Conservation (phyloP, 2,797 vertebrate species). For the Mastacembelus armatus region DNA sequence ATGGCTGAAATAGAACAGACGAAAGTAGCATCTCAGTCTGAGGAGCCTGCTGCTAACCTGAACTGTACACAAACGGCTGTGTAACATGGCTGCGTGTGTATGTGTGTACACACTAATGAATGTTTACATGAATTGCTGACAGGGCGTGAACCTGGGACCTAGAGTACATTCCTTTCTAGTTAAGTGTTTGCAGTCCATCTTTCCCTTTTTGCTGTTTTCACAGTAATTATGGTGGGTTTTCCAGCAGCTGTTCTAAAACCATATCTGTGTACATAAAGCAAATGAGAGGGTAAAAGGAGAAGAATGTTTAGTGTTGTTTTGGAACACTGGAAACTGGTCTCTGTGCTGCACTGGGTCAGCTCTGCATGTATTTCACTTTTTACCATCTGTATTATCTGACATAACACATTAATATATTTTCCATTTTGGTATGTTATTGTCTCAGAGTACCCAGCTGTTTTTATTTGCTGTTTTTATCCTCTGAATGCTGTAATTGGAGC, state of each 20-base stretch:
- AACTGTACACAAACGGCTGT: neutral
- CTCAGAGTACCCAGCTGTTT: too few relatives aligned
- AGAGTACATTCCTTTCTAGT: slow-evolving; percentile 46
- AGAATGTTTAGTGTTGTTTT: slow-evolving; percentile 23
- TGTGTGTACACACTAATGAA: slow-evolving; percentile 55
- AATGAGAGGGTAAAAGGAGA: slow-evolving; percentile 56
- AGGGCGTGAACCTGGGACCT: slow-evolving; percentile 60
- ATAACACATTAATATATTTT: too few relatives aligned
- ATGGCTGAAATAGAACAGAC: too few relatives aligned
- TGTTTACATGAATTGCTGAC: slow-evolving; percentile 65
- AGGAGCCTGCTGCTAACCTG: slow-evolving; percentile 19
- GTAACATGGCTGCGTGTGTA: neutral
- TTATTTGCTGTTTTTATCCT: too few relatives aligned
- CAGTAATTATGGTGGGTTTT: slow-evolving; percentile 62
- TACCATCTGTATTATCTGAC: too few relatives aligned
- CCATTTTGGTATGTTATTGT: too few relatives aligned
- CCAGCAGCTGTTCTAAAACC: slow-evolving; percentile 52
- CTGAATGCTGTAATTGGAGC: too few relatives aligned
- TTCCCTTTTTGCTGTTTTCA: slow-evolving; percentile 49
- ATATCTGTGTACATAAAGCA: slow-evolving; percentile 48
- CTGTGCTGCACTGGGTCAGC: neutral
- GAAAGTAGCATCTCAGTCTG: neutral
- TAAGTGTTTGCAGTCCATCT: slow-evolving; percentile 57
- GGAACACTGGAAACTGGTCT: neutral
- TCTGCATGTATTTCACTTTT: neutral